Evolutionary conservation across 2,888 invertebrate genomes (phyloP), one percentile per base, ranked within the genome.

Genomic region (Taphrorychus bicolor): DNA sequence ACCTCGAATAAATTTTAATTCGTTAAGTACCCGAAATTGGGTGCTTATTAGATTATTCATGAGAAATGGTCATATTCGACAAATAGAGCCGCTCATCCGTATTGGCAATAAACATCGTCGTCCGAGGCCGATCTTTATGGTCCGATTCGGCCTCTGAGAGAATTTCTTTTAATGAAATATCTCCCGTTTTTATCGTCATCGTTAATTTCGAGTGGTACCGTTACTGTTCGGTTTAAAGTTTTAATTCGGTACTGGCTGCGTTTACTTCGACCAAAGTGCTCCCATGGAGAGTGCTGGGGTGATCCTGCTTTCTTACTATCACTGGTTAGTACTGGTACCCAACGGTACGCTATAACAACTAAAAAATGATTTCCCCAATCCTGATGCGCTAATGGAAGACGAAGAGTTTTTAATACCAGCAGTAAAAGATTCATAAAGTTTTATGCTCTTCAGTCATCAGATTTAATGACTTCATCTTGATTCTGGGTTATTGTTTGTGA

Each of bases 101-200:
- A 45, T 45, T 45, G 45, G 17, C 45, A 1, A 17, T 45, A 45
- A 45, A 45, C 14, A 16, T 5, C 45, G 14, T 5, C 17, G 14
- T 45, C 5, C 14, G 14, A 5, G 16, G 45, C 11, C 16, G 45
- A 45, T 16, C 45, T 45, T 45, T 45, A 45, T 45, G 45, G 45
- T 45, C 14, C 2, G 17, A 32, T 9, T 32, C 3, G 32, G 32
- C 32, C 32, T 32, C 32, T 7, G 3, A 32, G 32, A 32, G 32
- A 45, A 45, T 16, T 45, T 45, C 45, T 45, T 45, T 45, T 45
- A 45, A 45, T 45, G 45, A 45, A 45, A 45, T 45, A 45, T 45
- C 17, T 11, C 16, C 45, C 32, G 32, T 45, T 45, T 45, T 45
- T 45, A 45, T 45, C 45, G 45, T 45, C 45, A 14, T 45, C 45